Conservation (phyloP, 2,113 vertebrate species). For the Ptyas mucosa region DNA sequence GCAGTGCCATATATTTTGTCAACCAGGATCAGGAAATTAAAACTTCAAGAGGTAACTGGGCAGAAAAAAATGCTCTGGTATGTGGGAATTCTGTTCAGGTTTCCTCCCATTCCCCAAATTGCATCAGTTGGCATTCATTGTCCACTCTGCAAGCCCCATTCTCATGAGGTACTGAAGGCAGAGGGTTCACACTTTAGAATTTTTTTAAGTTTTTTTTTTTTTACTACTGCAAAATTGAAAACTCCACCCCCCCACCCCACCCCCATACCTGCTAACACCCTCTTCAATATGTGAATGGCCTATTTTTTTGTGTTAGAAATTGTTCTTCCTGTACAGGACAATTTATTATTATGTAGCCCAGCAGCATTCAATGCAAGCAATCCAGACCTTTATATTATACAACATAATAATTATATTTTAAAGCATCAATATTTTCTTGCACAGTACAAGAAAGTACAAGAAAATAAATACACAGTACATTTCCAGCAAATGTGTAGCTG, state of each 20-base stretch:
- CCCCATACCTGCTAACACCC: neutral
- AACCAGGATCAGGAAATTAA: neutral
- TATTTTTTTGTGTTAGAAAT: neutral
- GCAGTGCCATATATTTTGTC: neutral
- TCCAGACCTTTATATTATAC: neutral
- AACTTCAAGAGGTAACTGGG: neutral
- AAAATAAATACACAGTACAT: too few species aligned
- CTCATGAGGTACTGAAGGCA: neutral
- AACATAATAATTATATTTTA: neutral
- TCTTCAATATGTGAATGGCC: neutral
- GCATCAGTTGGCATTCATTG: neutral
- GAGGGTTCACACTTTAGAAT: too few species aligned
- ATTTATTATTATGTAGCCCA: neutral
- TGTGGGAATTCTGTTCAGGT: neutral
- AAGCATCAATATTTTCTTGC: neutral
- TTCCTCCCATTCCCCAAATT: neutral
- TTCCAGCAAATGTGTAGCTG: neutral
- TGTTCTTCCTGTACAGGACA: neutral
- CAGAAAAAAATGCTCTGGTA: neutral
- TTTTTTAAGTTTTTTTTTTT: neutral
- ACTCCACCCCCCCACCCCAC: neutral
- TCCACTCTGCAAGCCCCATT: neutral
- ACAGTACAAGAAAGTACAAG: too few species aligned
- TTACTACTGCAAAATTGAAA: neutral
- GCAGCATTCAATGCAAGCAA: neutral